phyloP scores from a whole-genome alignment of 2,888 invertebrate genomes.

The Lithophane leautieri region DNA sequence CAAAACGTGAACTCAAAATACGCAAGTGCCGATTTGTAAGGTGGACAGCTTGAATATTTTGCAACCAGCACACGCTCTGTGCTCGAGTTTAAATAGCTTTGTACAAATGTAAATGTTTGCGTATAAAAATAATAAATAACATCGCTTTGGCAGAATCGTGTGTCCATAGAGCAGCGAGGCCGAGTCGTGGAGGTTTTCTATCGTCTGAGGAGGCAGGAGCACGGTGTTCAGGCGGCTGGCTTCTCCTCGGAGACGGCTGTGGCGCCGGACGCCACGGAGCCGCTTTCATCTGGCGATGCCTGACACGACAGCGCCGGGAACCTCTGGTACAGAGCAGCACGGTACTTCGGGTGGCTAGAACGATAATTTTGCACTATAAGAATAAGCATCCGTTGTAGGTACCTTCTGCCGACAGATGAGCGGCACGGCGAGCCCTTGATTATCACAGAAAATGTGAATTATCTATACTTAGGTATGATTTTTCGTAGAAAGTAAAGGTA shows the following conservation, averaged over 20 bases:
- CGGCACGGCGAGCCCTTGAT: not conserved
- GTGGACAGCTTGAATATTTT: slow-evolving; percentile 81
- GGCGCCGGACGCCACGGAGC: slow-evolving; percentile 92
- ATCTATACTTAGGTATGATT: not conserved
- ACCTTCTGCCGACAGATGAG: not conserved
- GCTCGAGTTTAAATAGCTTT: slow-evolving; percentile 84
- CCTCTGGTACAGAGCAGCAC: slow-evolving; percentile 93
- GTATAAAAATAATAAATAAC: slow-evolving; percentile 89
- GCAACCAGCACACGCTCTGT: slow-evolving; percentile 84
- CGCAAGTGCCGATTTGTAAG: slow-evolving; percentile 74
- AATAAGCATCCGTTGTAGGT: not conserved
- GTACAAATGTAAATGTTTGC: slow-evolving; percentile 85
- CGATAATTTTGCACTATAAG: not conserved
- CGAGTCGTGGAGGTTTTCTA: slow-evolving; percentile 53
- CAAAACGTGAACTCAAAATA: slow-evolving; percentile 89
- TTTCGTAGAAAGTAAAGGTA: not conserved
- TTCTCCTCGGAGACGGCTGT: slow-evolving; percentile 93
- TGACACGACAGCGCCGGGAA: slow-evolving; percentile 95
- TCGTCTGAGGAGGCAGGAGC: slow-evolving; percentile 31
- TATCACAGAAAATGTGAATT: not conserved
- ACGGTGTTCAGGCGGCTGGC: slow-evolving; percentile 88
- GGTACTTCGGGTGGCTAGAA: slow-evolving; percentile 94
- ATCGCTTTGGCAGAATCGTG: slow-evolving; percentile 84
- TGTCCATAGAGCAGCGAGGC: slow-evolving; percentile 72
- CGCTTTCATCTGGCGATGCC: slow-evolving; percentile 90